Evolutionary conservation across 2,888 invertebrate genomes (phyloP), one percentile per base, ranked within the genome.

Genomic region (Muschampia plurimacula): DNA sequence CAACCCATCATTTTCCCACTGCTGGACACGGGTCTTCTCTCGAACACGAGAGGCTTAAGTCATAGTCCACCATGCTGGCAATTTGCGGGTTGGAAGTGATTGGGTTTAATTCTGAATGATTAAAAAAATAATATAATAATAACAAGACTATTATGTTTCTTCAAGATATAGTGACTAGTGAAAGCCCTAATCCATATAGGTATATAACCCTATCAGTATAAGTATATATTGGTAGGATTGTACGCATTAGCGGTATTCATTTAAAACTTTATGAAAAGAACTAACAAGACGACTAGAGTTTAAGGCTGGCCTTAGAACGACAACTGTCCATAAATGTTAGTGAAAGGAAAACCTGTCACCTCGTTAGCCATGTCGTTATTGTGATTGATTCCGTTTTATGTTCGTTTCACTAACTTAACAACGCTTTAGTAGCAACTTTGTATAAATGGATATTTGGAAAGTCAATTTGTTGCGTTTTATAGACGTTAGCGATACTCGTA

Each of bases 261-360:
- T 55, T 52, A 15, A 15, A n/a, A 2, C 15, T 52, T 52, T n/a
- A 15, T 52, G 52, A 55, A 55, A 55, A 22, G 22, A 55, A 55
- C 44, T 44, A 12, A 41, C 41, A 41, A 41, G 9, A 41, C 9
- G 41, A 44, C 44, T 44, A 41, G 41, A 41, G 12, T 44, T 44
- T 44, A 52, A 8, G 52, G 13, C 60, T 60, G 9, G 7, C 13
- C 60, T 60, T 57, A 60, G 32, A 60, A 60, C 36, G 60, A 36
- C 60, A 60, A 73, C 49, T 57, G 67, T 67, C 78, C 77, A 77
- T 80, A 77, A 79, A 77, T 67, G 75, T 62, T 66, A 78, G 80
- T 78, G 80, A 80, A 80, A 80, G 78, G 77, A 74, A 75, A 74
- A 75, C 76, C 72, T 75, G 77, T 72, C 75, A 69, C 70, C 74